Percentiles rank a stretch among this genome's conserved stretches.
Conservation (phyloP, 2,797 vertebrate genomes). For the Onychomys leucogaster region DNA sequence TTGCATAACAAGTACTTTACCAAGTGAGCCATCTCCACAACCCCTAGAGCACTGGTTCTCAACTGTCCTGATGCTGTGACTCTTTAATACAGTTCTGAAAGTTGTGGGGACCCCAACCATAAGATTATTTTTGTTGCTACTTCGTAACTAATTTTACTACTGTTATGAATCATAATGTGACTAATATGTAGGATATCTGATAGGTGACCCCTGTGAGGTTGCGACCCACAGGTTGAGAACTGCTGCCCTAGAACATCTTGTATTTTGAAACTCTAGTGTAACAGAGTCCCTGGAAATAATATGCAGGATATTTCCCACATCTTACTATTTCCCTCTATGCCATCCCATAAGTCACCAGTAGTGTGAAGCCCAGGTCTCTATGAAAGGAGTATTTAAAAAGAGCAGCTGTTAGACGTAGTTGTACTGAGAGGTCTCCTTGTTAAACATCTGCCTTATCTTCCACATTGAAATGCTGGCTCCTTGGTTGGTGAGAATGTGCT, state of each 20-base stretch:
- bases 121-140: neutral
- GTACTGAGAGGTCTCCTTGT: conserved; percentile 30
- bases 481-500: neutral
- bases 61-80: neutral
- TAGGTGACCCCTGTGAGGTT: neutral
- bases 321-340: neutral
- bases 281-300: neutral
- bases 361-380: neutral
- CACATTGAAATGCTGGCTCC: neutral
- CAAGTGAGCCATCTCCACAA: neutral
- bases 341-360: neutral
- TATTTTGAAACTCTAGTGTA: neutral
- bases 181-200: neutral
- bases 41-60: neutral
- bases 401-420: conserved; percentile 54
- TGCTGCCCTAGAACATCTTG: neutral
- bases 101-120: neutral
- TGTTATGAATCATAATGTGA: neutral
- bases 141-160: neutral
- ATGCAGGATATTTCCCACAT: neutral
- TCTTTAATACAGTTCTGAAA: neutral
- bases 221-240: neutral
- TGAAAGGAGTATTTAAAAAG: conserved; percentile 39
- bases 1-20: neutral
- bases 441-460: conserved; percentile 16